Base-by-base conservation (phyloP, 2,797 vertebrate species). In the Ara ararauna region DNA sequence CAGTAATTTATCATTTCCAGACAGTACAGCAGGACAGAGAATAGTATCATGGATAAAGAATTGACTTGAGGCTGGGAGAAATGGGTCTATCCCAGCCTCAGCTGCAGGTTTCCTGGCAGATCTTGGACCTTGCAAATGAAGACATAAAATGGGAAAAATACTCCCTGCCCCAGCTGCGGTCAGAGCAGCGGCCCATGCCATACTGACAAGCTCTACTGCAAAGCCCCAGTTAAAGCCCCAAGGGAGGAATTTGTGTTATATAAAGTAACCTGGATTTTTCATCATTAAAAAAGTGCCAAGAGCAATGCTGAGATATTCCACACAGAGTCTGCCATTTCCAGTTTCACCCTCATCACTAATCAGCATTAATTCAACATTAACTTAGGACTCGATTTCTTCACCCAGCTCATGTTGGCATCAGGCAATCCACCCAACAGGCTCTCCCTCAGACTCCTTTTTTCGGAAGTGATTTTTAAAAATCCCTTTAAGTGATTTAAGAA, bases 401-500 rank as follows among this genome's bases (percentile, higher is more conserved):
- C 82, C 56, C 44, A 76, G 4, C 10, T 83, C 79, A 17, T 65
- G 47, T 44, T 92, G 88, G 53, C 91, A 81, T 76, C 75, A 82
- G n/a, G 65, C 23, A 95, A 88, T 71, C 73, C 94, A 96, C 53
- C 80, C 87, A 48, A 47, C 26, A 77, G 85, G 79, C 40, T 79
- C 60, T 95, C 68, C 70, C 44, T 90, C 72, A 74, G 60, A 90
- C n/a, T 94, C 86, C 70, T 78, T 89, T 91, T 87, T 93, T 95
- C 92, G 90, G 76, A 96, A 94, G 44, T 62, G 77, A 90, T 93
- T 84, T 96, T 96, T 95, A 78, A 95, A 96, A 96, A 94, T 96
- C 96, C 93, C 88, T 95, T 93, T 54, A 74, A 67, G 22, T 94
- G 76, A 75, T 82, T 84, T 80, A 96, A 87, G 56, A 95, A 94